These are phyloP conservation scores for Ciconia stormi DNA, from an alignment of 2,113 vertebrate genomes.

Conservation along the genomic window DNA sequence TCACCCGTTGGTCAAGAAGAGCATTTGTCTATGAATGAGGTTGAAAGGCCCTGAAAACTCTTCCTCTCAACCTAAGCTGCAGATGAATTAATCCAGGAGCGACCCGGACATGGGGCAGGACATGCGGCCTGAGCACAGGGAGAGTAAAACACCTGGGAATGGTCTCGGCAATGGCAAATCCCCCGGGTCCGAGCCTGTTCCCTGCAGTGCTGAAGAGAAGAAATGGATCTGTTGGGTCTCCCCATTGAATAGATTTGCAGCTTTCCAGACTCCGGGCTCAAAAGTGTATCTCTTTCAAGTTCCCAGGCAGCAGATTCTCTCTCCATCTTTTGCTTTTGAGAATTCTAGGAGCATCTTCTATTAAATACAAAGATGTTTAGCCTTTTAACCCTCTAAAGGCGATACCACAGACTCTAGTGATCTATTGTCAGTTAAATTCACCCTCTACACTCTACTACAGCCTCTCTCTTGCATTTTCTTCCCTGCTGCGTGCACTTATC, in stretches of 20 bases:
- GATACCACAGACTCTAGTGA: constrained; percentile 43
- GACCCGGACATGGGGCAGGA: rapidly evolving
- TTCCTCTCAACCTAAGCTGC: background rate
- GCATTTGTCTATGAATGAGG: background rate
- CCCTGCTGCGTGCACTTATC: constrained; percentile 56
- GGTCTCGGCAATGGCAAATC: background rate
- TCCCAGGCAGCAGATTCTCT: constrained; percentile 48
- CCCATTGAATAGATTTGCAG: background rate
- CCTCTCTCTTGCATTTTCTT: constrained; percentile 46
- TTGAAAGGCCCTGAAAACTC: background rate
- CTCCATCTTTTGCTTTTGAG: constrained; percentile 49
- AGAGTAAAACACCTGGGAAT: background rate
- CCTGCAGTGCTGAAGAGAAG: background rate
- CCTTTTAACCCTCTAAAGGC: constrained; percentile 56
- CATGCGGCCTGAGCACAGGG: rapidly evolving
- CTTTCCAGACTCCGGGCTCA: background rate
- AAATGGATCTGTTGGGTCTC: background rate
- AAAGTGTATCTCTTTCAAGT: constrained; percentile 44
- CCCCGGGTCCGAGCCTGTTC: rapidly evolving
- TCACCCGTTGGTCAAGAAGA: background rate
- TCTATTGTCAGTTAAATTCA: constrained; percentile 69
- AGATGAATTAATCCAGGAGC: background rate
- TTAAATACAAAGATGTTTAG: constrained; percentile 48
- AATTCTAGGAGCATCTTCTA: constrained; percentile 57
- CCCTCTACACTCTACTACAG: constrained; percentile 32